phyloP scores from a whole-genome alignment of 2,113 vertebrate species.

The Odontophorus gujanensis region DNA sequence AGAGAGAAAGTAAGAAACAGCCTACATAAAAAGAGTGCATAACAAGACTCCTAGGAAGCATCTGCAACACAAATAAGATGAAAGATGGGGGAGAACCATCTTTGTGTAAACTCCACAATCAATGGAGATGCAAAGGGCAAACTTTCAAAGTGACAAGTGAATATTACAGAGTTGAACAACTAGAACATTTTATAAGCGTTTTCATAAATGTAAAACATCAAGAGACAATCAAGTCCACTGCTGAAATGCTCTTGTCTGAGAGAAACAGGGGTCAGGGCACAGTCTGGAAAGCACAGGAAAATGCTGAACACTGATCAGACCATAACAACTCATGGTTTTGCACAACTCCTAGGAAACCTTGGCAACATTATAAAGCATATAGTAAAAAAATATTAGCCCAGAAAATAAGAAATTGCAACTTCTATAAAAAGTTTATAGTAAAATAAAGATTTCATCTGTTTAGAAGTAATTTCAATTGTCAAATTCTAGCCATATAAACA shows the following conservation, averaged over 20 bases:
- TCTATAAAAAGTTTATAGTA: neutral
- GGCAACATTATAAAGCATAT: neutral
- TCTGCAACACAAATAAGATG: neutral
- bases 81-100: neutral
- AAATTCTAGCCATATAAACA: neutral
- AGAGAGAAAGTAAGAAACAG: slow-evolving; percentile 8
- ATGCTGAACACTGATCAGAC: neutral
- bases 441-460: neutral
- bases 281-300: neutral
- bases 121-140: neutral
- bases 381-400: neutral
- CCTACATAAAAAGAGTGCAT: neutral
- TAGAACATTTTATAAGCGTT: neutral
- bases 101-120: neutral
- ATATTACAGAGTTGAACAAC: neutral
- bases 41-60: neutral
- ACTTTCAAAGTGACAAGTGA: slow-evolving; percentile 52
- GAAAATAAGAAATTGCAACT: neutral
- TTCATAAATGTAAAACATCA: neutral
- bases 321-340: neutral
- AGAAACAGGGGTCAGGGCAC: neutral
- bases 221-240: neutral
- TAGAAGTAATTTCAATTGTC: neutral
- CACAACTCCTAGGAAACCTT: neutral
- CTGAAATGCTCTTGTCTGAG: neutral